Conservation (phyloP, 2,797 vertebrate genomes). For the Neostethus bicornis region DNA sequence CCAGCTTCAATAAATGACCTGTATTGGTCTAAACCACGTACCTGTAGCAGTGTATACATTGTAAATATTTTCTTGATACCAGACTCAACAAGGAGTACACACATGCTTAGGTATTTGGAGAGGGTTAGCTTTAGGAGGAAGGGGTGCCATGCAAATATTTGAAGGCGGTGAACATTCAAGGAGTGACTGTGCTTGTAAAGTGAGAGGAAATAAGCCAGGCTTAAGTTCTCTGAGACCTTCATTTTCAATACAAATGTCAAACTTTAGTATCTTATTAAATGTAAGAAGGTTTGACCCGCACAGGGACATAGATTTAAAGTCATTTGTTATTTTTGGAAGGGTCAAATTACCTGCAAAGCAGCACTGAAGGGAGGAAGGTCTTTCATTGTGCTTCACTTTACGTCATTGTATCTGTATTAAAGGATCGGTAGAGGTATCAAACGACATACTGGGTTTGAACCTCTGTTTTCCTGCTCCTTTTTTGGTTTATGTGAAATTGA, state of each 20-base stretch:
- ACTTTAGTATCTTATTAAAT: slow-evolving; percentile 20
- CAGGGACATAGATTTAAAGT: slow-evolving; percentile 30
- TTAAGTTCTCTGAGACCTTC: slow-evolving; percentile 53
- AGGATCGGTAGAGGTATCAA: neutral
- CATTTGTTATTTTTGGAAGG: slow-evolving; percentile 34
- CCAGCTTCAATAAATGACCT: slow-evolving; percentile 67
- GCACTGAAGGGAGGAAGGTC: slow-evolving; percentile 13
- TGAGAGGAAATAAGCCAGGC: slow-evolving; percentile 44
- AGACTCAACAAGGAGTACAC: slow-evolving; percentile 60
- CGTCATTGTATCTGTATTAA: slow-evolving; percentile 11
- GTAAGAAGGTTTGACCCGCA: slow-evolving; percentile 15
- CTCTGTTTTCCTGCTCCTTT: neutral
- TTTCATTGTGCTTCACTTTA: slow-evolving; percentile 8
- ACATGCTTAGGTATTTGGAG: slow-evolving; percentile 56
- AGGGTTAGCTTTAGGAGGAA: slow-evolving; percentile 47
- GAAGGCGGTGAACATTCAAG: slow-evolving; percentile 63
- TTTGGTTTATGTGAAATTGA: slow-evolving; percentile 7
- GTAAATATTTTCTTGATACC: slow-evolving; percentile 74
- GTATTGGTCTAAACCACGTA: slow-evolving; percentile 57
- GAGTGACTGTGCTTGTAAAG: slow-evolving; percentile 70
- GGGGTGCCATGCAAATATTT: slow-evolving; percentile 66
- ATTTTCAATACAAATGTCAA: slow-evolving; percentile 49
- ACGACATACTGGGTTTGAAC: slow-evolving; percentile 16
- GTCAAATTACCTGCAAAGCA: slow-evolving; percentile 23
- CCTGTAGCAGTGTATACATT: slow-evolving; percentile 61